Percentiles rank a stretch among this genome's conserved stretches.
Evolutionary conservation across 2,888 invertebrate species (phyloP).

Genomic region (Cryptosula pallasiana): DNA sequence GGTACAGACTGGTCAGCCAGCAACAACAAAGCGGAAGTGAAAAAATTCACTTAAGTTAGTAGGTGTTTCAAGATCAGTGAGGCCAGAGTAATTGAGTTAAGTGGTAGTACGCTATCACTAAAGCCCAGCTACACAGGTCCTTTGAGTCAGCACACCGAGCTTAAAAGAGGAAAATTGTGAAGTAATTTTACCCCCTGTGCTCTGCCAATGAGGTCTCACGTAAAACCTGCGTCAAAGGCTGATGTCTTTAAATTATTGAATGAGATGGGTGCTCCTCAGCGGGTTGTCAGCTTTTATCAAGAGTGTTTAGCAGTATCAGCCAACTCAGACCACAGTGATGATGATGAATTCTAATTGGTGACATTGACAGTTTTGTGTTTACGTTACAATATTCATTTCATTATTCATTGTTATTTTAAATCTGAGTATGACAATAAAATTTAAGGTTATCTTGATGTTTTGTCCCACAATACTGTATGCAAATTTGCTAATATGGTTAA

Average conservation of each 20-base stretch:
- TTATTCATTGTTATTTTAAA: too few species aligned
- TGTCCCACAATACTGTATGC: too few species aligned
- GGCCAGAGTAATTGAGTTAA: conserved; percentile 5
- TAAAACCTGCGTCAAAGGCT: neutral
- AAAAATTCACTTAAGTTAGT: neutral
- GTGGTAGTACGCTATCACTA: neutral
- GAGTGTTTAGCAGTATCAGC: neutral
- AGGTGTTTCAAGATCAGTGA: neutral
- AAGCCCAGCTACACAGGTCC: neutral
- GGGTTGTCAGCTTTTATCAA: neutral
- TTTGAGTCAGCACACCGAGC: neutral
- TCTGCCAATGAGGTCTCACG: neutral
- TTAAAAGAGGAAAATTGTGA: neutral
- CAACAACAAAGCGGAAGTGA: neutral
- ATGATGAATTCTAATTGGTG: neutral
- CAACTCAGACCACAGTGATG: neutral
- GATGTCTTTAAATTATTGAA: neutral
- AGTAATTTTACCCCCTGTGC: neutral
- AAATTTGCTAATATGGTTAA: too few species aligned
- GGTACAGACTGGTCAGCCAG: neutral
- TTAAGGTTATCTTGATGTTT: too few species aligned
- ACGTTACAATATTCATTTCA: too few species aligned
- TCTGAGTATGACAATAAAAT: too few species aligned
- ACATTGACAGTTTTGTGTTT: neutral
- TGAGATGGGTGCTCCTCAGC: conserved; percentile 1